A percentile compares a stretch with the other conserved stretches of the same genome.
These are phyloP conservation scores for Rattus rattus DNA, from an alignment of 2,113 vertebrate species.

Conservation along the genomic window DNA sequence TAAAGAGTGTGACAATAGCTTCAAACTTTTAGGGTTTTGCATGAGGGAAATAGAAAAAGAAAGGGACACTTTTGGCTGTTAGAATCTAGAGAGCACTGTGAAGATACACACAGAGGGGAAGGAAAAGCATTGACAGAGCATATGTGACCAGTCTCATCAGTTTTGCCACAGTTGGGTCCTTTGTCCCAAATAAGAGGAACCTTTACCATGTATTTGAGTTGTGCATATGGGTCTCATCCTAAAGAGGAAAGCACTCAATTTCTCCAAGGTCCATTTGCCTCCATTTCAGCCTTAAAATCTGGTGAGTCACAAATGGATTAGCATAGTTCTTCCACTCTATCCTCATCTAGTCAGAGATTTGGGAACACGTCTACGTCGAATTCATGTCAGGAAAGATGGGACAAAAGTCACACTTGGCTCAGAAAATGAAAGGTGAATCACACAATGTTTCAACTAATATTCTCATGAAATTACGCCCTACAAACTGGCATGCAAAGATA, in stretches of 20 bases:
- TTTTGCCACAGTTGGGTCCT: neutral
- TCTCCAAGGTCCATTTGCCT: neutral
- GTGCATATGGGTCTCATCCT: neutral
- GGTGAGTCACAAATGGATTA: neutral
- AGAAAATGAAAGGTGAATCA: constrained; percentile 53
- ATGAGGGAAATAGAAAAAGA: neutral
- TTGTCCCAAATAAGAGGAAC: neutral
- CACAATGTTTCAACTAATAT: neutral
- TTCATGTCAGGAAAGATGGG: neutral
- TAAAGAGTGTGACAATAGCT: neutral
- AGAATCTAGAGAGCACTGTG: neutral
- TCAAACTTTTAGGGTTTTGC: neutral
- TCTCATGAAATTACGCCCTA: neutral
- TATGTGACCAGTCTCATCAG: neutral
- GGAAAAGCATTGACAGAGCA: neutral
- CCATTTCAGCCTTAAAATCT: neutral
- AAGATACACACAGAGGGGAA: neutral
- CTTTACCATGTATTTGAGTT: neutral
- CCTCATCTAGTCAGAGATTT: neutral
- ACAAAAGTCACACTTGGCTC: neutral
- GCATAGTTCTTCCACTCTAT: neutral
- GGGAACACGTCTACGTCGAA: neutral
- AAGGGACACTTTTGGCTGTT: neutral
- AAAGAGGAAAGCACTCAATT: neutral
- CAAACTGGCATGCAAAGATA: neutral